Base-by-base conservation (phyloP, 2,888 invertebrate genomes). In the Euzetes globulus region DNA sequence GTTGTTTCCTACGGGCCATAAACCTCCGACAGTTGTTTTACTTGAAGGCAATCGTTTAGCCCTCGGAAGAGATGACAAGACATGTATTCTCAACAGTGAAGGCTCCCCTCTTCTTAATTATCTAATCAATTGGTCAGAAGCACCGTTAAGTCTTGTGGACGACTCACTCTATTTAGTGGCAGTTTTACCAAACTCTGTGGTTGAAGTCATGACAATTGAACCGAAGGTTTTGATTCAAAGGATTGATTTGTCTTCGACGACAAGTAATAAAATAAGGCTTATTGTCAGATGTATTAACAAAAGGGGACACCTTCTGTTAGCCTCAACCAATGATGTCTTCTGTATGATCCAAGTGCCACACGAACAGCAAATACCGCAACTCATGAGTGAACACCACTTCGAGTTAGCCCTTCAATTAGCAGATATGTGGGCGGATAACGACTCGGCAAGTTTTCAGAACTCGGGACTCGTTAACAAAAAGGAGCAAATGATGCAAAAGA, bases 121-220 rank as follows among this genome's bases (percentile, higher is more conserved):
- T 82, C 88, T 89, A 27, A 85, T 91, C 1, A 89, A 88, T 80
- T 93, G 92, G 92, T 86, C 88, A 4, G 91, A 91, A 80, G 86
- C 89, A 29, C 92, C 93, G 13, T 83, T 87, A 15, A 71, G 80
- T 79, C 55, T 83, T 89, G 94, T 90, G 37, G 94, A 94, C 89
- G 95, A 98, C 83, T 90, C 92, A 80, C 98, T 98, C 0, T 99
- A 92, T 83, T 86, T 94, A 25, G 84, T 98, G 75, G 94, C 93
- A 6, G 86, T 97, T 70, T 85, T 94, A 71, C 87, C 90, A 71
- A 92, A 91, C 17, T 87, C 88, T 78, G 87, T 96, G 45, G n/a
- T 76, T 13, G 91, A 96, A 83, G 88, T 97, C 6, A 89, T 93
- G 78, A 91, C 94, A 4, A 86, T 94, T 5, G 91, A 92, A 78